A percentile compares a stretch with the other conserved stretches of the same genome.
These are phyloP conservation scores for Tribolium castaneum DNA, from an alignment of 1,140 invertebrate genomes.

Conservation along the genomic window DNA sequence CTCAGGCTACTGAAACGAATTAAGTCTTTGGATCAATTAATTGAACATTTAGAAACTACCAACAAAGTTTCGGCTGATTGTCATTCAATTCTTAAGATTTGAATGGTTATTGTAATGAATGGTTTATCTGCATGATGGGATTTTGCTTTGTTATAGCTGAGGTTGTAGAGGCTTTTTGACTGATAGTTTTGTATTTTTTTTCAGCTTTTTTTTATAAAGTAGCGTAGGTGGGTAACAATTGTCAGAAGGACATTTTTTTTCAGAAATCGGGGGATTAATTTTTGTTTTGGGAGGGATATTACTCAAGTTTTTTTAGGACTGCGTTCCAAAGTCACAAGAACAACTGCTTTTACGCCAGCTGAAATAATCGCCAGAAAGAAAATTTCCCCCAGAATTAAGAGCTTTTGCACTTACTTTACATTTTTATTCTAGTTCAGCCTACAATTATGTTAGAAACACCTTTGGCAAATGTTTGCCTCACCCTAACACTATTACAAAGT, in stretches of 20 bases:
- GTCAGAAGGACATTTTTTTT: neutral
- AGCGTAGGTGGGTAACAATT: neutral
- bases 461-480: constrained; percentile 63
- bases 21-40: constrained; percentile 21
- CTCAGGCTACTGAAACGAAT: constrained; percentile 1
- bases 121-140: no score
- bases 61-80: constrained; percentile 8
- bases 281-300: neutral
- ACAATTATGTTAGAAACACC: constrained; percentile 61
- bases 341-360: neutral
- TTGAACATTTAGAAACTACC: neutral
- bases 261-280: neutral
- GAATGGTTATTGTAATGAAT: neutral
- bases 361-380: neutral
- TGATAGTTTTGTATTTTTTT: neutral
- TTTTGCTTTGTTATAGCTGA: neutral
- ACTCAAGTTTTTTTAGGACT: constrained; percentile 23
- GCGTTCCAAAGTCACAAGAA: constrained; percentile 5
- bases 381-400: constrained; percentile 39
- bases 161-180: neutral
- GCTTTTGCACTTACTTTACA: constrained; percentile 49
- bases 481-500: constrained; percentile 59
- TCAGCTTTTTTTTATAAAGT: neutral
- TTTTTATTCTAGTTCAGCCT: constrained; percentile 55
- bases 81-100: constrained; percentile 9